Evolutionary conservation across 2,113 vertebrate species (phyloP).

Genomic region (Chaetura pelagica): DNA sequence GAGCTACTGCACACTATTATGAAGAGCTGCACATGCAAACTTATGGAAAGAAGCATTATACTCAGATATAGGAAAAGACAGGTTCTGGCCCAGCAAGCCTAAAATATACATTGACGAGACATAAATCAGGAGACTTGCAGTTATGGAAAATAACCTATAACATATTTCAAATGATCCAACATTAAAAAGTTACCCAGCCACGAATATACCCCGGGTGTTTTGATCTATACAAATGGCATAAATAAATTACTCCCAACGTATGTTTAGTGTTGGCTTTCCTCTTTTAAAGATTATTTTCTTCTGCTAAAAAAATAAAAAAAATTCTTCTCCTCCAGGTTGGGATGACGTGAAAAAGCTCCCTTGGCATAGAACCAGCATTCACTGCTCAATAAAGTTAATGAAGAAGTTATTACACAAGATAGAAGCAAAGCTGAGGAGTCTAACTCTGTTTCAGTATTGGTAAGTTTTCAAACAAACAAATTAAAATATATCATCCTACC

Average conservation of each 20-base stretch:
- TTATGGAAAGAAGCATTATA: not conserved
- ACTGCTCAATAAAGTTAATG: not conserved
- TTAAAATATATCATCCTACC: not conserved
- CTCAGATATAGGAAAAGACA: not conserved
- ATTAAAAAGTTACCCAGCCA: not conserved
- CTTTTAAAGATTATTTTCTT: not conserved
- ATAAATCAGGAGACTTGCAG: not conserved
- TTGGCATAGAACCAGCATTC: not conserved
- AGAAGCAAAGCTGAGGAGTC: not conserved
- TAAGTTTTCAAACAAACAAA: slow-evolving; percentile 41
- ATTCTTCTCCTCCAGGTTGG: not conserved
- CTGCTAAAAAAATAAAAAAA: not conserved
- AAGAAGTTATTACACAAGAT: not conserved
- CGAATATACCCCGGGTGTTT: not conserved
- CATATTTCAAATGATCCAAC: not conserved
- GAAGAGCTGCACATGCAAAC: not conserved
- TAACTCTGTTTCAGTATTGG: not conserved
- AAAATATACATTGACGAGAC: not conserved
- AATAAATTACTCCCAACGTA: not conserved
- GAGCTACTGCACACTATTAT: not conserved
- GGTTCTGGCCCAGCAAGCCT: not conserved
- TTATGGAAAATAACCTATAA: not conserved
- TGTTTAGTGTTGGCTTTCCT: not conserved
- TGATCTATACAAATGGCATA: not conserved
- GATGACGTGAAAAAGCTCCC: not conserved